Evolutionary conservation across 2,888 invertebrate species (phyloP), one percentile per base, ranked within the genome.

Genomic region (Prosapia bicincta): DNA sequence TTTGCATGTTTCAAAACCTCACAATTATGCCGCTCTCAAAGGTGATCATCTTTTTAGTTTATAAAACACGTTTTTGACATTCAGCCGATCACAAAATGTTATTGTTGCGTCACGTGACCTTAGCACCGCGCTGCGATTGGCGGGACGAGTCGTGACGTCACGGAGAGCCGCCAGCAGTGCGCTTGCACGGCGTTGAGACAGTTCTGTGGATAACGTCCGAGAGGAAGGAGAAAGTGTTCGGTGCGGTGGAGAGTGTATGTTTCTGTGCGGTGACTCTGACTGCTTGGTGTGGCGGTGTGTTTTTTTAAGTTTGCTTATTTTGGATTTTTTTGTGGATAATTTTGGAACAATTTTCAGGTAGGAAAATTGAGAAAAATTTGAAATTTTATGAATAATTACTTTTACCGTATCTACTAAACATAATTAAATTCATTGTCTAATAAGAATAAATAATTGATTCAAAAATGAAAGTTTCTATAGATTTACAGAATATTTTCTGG

Each of bases 41-140:
- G 54, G 54, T 54, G 54, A 54, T 54, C 54, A 54, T 54, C 54
- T 54, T 54, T n/a, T 54, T 20, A 54, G 20, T 54, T 54, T 54
- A 54, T 54, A 54, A 54, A 54, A 54, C 54, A 54, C 54, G 54
- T 54, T 54, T 54, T 54, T 54, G 54, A 54, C 54, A 54, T 54
- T 54, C 54, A 54, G 20, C 54, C 7, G 54, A 20, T 20, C 20
- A 54, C 54, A 54, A 54, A 54, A 54, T 54, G 54, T 54, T 54
- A 54, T 54, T 54, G 54, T 54, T 54, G 54, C 54, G 54, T 54
- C 54, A 54, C 54, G 54, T 54, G 54, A 20, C 54, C 54, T 54
- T 20, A 10, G 54, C 20, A 20, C 54, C 3, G 13, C 1, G 54
- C 54, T 54, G 3, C 1, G 54, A 20, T 54, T 54, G 54, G 54